A percentile compares a stretch with the other conserved stretches of the same genome.
These are phyloP conservation scores for Baronia brevicornis DNA, from an alignment of 2,888 invertebrate species.

Conservation along the genomic window DNA sequence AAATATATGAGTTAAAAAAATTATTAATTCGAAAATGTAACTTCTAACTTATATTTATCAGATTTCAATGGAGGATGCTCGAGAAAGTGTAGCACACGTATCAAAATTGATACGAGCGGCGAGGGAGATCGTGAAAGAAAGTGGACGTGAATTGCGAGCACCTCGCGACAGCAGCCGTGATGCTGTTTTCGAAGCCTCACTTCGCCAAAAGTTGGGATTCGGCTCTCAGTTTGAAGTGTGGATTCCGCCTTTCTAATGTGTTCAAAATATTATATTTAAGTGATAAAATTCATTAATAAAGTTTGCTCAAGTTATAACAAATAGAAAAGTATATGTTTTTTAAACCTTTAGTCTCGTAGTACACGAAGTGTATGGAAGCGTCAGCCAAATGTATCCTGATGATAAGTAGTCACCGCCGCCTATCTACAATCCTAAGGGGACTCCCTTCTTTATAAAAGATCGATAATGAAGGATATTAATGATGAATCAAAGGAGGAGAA, in stretches of 20 bases:
- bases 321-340: too few relatives aligned
- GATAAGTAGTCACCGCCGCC: too few relatives aligned
- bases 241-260: constrained; percentile 72
- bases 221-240: constrained; percentile 71
- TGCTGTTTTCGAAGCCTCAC: constrained; percentile 58
- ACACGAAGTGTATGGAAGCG: constrained; percentile 2
- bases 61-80: constrained; percentile 54
- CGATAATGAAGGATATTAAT: too few relatives aligned
- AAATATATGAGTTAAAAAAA: too few relatives aligned
- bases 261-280: constrained; percentile 30
- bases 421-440: too few relatives aligned
- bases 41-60: too few relatives aligned
- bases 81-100: constrained; percentile 64
- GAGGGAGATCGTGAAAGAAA: constrained; percentile 56
- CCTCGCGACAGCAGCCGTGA: constrained; percentile 62
- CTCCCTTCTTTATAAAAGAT: too few relatives aligned
- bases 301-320: constrained; percentile 27
- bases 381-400: neutral
- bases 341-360: neutral
- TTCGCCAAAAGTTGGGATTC: constrained; percentile 73
- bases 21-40: too few relatives aligned
- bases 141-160: constrained; percentile 43
- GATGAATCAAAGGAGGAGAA: too few relatives aligned
- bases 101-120: constrained; percentile 57
- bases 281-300: constrained; percentile 29